Base-by-base conservation (phyloP, 2,888 invertebrate species). In the Drosophila diplacantha region DNA sequence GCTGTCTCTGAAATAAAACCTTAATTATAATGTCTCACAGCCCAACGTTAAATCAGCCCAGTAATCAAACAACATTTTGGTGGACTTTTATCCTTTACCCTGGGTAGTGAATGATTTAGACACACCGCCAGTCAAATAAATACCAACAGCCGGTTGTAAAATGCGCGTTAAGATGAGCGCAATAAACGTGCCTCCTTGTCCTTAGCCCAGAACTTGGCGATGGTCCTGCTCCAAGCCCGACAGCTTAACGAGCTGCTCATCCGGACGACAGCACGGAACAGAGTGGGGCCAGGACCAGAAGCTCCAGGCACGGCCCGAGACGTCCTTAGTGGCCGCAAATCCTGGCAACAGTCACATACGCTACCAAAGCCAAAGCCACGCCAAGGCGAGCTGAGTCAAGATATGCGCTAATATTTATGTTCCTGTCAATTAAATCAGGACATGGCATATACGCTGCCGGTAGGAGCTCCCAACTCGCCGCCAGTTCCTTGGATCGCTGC, bases 401-500 rank as follows among this genome's bases (percentile, higher is more conserved):
- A 81, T 84, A 81, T 81, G 72, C 75, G 83, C 87, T 86, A 84
- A 86, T 86, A 86, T 85, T 85, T 85, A 86, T 85, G 86, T 85
- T 86, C 79, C 85, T 87, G 87, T 87, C 87, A 87, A 87, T 87
- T 87, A 87, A 87, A 87, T 86, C 86, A 85, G 83, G 84, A 84
- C 86, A 85, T 84, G 69, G 58, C 67, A 61, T 55, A 71, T 58
- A 71, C 64, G 60, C 46, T 55, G 57, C 57, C 49, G 62, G 55
- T 79, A 50, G 41, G 39, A 43, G 52, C 53, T 55, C 39, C 29
- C 31, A 31, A 14, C 44, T 37, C 41, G 34, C 18, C 37, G 38
- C 56, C 31, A 31, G 49, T 24, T 32, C 49, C 50, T 53, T 32
- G 53, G 54, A 20, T 37, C 54, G 35, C 50, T 41, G 37, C 47